Evolutionary conservation across 2,888 invertebrate genomes (phyloP), one percentile per base, ranked within the genome.

Genomic region (Leucoptera coffeella): DNA sequence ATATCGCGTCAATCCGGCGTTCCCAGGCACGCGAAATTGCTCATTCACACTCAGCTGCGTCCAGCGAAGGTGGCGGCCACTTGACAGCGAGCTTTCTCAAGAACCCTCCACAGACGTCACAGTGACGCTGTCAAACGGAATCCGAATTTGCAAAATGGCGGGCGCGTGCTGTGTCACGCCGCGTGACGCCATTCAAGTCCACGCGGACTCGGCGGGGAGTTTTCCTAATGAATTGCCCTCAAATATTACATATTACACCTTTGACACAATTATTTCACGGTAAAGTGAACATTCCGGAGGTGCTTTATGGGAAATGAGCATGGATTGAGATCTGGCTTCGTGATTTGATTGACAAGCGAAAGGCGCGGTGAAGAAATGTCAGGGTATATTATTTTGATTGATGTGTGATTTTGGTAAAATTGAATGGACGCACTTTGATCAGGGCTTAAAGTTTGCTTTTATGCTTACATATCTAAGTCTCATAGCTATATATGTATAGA

Each of bases 281-380:
- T 55, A 42, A 61, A 48, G 35, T 50, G 52, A 45, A 47, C 52
- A 57, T 59, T 61, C 62, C 58, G 53, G 59, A 58, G 58, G 21
- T 12, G n/a, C 43, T 52, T 56, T 57, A 55, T 58, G 60, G 60
- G 60, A 60, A 58, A 43, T 46, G 54, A 50, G 41, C 56, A 51
- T 44, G 47, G 35, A 37, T 34, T 30, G 24, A 32, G 46, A 47
- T 50, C 49, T 50, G 45, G 39, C 38, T 38, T 41, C 29, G 39
- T 35, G 38, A 41, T 47, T 24, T 26, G 12, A 10, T n/a, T n/a
- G n/a, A n/a, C n/a, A n/a, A n/a, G n/a, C n/a, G n/a, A n/a, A n/a
- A n/a, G n/a, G n/a, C n/a, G n/a, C n/a, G n/a, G n/a, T n/a, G n/a
- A n/a, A n/a, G n/a, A n/a, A n/a, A n/a, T n/a, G n/a, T n/a, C n/a